Evolutionary conservation across 2,888 invertebrate genomes (phyloP), one percentile per base, ranked within the genome.

Genomic region (Charanyca ferruginea): DNA sequence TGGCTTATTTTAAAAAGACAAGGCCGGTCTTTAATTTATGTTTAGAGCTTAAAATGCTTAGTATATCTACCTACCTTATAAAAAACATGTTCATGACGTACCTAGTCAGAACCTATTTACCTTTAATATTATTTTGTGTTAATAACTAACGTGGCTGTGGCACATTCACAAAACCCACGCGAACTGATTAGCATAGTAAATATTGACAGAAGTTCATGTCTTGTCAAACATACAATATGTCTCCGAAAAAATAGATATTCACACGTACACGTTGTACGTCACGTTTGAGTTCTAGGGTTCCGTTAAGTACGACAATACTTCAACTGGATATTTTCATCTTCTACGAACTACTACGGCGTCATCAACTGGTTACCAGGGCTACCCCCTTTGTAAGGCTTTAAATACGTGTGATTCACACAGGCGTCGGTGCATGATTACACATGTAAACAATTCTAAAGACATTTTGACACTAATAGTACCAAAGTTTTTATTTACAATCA

Each of bases 171-270:
- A 64, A 61, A 51, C 41, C 61, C 47, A 18, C 38, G 49, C 74
- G 60, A 78, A 64, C 44, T 64, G 53, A 35, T 73, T 76, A 44
- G 51, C 74, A 78, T 73, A 73, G 57, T 73, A 53, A 78, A 78
- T 59, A 64, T 78, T 76, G 59, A 58, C 49, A 45, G 38, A 66
- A 53, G 55, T 57, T 54, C 48, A 78, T 49, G 49, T 60, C 41
- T 67, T 57, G 48, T 44, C 60, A 57, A 63, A 47, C 49, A 28
- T n/a, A n/a, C n/a, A n/a, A n/a, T n/a, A n/a, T 58, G 49, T 52
- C 58, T 53, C 47, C 11, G 42, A 47, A 72, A 22, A 25, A 42
- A 18, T 28, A 13, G 11, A 16, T 25, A 66, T 60, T 66, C 71
- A 48, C n/a, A n/a, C n/a, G n/a, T n/a, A 72, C 38, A 23, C 32